Base-by-base conservation (phyloP, 2,888 invertebrate species). In the Heliconius sara region DNA sequence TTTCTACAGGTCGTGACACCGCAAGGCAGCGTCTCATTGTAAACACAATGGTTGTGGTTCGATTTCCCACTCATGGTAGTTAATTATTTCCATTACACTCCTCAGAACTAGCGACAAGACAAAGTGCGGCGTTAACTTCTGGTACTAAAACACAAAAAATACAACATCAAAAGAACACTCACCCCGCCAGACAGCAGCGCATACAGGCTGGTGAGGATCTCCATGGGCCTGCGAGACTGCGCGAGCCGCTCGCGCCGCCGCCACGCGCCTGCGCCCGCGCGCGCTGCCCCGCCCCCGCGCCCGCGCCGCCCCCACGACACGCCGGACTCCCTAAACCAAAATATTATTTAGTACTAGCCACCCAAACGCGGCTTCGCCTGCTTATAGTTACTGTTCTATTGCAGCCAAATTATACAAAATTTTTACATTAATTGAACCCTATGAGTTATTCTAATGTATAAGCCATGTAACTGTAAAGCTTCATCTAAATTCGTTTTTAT, bases 151-250 rank as follows among this genome's bases (percentile, higher is more conserved):
- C 10, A n/a, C 57, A 60, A 60, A n/a, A 3, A 60, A 60, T 22
- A 52, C 52, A 60, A 73, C 3, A 30, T 73, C 19, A 60, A 34
- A 60, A 57, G 34, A 73, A 7, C 12, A 85, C 89, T 90, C 63
- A 95, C 95, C 92, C 94, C 93, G 87, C 95, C 94, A 83, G 95
- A 95, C 82, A 95, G 92, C 90, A 95, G 91, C 90, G 95, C 95
- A 88, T 95, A 95, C 83, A 95, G 91, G 89, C 95, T 94, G 87
- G 95, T 95, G 85, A 95, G 92, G 92, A 95, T 93, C 93, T 95
- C 95, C 95, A 95, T 95, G 92, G 94, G 94, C 93, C 95, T 93
- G 84, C 94, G 92, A 86, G 93, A 91, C 89, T 92, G 91, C 86
- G 91, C 89, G 87, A 88, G 90, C 89, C 93, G 93, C 91, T 93